Evolutionary conservation across 2,888 invertebrate species (phyloP).

Genomic region (Deroplatys truncata): DNA sequence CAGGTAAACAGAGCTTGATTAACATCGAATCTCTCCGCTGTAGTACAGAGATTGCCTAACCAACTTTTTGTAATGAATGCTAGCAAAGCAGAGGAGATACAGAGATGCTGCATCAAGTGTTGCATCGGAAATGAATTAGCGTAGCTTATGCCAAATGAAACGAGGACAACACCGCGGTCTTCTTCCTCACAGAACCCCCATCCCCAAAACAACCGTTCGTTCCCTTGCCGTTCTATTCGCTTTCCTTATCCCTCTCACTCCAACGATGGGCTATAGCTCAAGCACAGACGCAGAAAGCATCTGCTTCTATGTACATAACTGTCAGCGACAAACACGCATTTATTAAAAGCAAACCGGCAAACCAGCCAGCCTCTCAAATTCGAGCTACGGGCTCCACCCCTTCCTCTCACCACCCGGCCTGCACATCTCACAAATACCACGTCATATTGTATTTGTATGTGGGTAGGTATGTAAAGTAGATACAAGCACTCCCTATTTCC

Average conservation of each 20-base stretch:
- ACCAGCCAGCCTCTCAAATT: constrained; percentile 1
- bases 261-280: not conserved
- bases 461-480: constrained; percentile 24
- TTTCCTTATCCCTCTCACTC: not conserved
- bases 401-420: not conserved
- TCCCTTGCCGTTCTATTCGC: not conserved
- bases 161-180: not conserved
- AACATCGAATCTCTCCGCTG: no score
- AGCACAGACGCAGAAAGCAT: constrained; percentile 10
- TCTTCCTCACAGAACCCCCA: not conserved
- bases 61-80: not conserved
- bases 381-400: not conserved
- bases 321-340: constrained; percentile 31
- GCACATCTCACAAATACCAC: constrained; percentile 9
- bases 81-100: not conserved
- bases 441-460: constrained; percentile 23
- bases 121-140: constrained; percentile 26
- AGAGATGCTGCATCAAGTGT: not conserved
- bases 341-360: constrained; percentile 21
- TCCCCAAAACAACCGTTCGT: not conserved
- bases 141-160: constrained; percentile 10
- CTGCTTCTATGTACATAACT: constrained; percentile 26
- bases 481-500: constrained; percentile 14
- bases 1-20: no score
- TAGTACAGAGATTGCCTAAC: not conserved